These are phyloP conservation scores for Muntiacus reevesi DNA, from an alignment of 2,113 vertebrate genomes.

Conservation along the genomic window DNA sequence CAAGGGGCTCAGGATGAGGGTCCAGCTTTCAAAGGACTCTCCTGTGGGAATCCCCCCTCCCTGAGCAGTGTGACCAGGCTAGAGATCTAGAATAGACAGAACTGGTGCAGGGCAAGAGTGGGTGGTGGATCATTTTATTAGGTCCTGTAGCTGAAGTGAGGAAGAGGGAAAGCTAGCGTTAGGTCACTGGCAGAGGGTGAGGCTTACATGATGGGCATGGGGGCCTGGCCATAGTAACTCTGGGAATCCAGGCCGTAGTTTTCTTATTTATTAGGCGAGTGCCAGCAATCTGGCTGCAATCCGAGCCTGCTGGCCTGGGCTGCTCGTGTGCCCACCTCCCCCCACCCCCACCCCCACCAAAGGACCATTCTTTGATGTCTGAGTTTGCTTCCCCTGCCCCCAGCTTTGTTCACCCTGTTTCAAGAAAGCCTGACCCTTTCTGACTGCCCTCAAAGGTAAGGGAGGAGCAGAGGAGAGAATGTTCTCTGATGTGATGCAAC, in stretches of 20 bases:
- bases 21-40: not conserved
- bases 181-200: not conserved
- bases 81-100: not conserved
- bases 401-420: not conserved
- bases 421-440: not conserved
- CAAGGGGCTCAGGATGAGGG: not conserved
- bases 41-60: not conserved
- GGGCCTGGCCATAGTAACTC: not conserved
- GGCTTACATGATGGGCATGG: not conserved
- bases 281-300: not conserved
- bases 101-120: not conserved
- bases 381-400: not conserved
- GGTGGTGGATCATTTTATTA: not conserved
- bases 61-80: not conserved
- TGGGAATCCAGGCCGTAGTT: not conserved
- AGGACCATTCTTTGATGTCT: not conserved
- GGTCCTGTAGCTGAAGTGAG: not conserved
- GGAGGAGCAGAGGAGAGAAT: not conserved
- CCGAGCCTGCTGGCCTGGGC: not conserved
- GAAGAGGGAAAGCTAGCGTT: not conserved
- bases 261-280: not conserved
- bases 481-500: no score
- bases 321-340: not conserved
- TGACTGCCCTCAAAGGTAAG: not conserved
- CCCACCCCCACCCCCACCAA: no score